A percentile compares a stretch with the other conserved stretches of the same genome.
These are phyloP conservation scores for Glaucidium brasilianum DNA, from an alignment of 2,113 vertebrate species.

Conservation along the genomic window DNA sequence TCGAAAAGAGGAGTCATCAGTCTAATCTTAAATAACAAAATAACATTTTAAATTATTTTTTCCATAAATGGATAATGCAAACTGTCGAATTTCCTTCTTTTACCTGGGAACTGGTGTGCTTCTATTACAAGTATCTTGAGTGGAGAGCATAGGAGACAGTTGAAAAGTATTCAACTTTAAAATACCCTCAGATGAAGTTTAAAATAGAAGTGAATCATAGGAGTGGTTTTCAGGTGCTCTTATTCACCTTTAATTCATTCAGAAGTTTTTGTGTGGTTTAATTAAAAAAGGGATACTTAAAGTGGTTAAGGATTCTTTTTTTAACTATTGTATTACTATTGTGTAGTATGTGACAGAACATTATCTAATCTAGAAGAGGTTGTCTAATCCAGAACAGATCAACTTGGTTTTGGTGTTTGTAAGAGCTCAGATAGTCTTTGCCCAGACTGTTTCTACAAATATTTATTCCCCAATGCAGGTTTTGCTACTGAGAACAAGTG, in stretches of 20 bases:
- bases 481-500: background rate
- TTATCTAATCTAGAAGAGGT: background rate
- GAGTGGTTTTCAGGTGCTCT: background rate
- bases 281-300: background rate
- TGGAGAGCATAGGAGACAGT: background rate
- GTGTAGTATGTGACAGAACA: background rate
- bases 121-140: background rate
- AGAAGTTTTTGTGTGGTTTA: background rate
- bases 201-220: background rate
- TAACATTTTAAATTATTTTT: background rate
- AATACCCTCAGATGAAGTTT: background rate
- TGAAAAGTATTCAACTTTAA: background rate
- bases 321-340: background rate
- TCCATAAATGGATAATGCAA: background rate
- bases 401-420: background rate
- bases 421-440: background rate
- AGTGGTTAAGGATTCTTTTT: background rate
- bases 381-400: background rate
- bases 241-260: background rate
- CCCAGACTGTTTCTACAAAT: background rate
- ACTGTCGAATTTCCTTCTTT: background rate
- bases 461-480: background rate
- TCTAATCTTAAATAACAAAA: background rate
- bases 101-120: background rate
- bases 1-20: background rate